Evolutionary conservation across 2,888 invertebrate species (phyloP), one percentile per base, ranked within the genome.

Genomic region (Ectemnius lituratus): DNA sequence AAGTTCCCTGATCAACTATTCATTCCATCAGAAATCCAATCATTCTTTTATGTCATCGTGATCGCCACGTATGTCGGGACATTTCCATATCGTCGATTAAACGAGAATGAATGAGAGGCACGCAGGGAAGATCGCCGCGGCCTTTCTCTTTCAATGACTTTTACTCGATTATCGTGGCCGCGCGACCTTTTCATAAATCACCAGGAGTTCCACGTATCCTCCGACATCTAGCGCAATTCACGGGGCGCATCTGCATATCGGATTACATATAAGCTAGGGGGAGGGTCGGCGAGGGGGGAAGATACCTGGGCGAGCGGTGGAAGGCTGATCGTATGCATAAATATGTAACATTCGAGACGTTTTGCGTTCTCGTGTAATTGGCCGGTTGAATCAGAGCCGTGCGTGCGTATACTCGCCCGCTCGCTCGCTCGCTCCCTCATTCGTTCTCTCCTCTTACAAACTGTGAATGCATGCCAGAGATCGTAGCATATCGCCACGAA

Each of bases 191-290:
- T 18, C 73, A 73, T 73, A 77, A 80, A 80, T 79, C 73, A 73
- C 49, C 47, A 4, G 63, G 76, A 37, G 58, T 70, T 61, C 70
- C 65, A 52, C 63, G 47, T 68, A 58, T 67, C 57, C 58, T 58
- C 16, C 16, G 56, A 62, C 52, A 57, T 52, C 67, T 37, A 16
- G 49, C 56, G 23, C 58, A 56, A 80, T 71, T 52, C 52, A 66
- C 75, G 62, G 69, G 67, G 75, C 64, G 69, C 75, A 85, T 86
- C 83, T 83, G 80, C 83, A 85, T 86, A 86, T 83, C 79, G 80
- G 81, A 85, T 86, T 86, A 85, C 84, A 79, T 37, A 37, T 37
- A 37, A 37, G 37, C 37, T 11, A 37, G 8, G 11, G 37, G 37
- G 1, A 37, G 60, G 76, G 73, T 67, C 63, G 65, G 78, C 80